Evolutionary conservation across 2,888 invertebrate genomes (phyloP).

Genomic region (Bruchidius siliquastri): DNA sequence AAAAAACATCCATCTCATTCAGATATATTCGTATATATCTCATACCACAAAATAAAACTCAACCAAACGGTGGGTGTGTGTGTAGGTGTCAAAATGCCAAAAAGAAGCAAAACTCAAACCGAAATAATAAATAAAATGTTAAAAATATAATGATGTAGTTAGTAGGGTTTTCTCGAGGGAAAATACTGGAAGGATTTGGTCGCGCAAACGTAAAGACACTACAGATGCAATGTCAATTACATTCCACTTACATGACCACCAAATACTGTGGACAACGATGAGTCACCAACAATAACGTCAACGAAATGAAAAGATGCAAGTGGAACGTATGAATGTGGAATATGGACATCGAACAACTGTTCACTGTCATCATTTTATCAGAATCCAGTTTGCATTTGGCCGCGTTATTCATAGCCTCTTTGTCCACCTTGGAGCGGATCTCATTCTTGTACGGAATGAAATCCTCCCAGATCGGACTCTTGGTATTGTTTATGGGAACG

Average conservation of each 20-base stretch:
- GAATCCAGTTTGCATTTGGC: constrained; percentile 29
- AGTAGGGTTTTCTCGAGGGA: constrained; percentile 11
- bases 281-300: constrained; percentile 62
- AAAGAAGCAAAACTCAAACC: constrained; percentile 28
- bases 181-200: background rate
- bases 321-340: constrained; percentile 64
- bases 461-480: constrained; percentile 41
- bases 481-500: constrained; percentile 22
- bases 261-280: constrained; percentile 65
- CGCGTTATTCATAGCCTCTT: constrained; percentile 42
- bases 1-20: background rate
- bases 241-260: constrained; percentile 56
- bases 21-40: constrained; percentile 16
- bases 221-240: background rate
- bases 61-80: constrained; percentile 41
- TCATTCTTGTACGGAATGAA: constrained; percentile 44
- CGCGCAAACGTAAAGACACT: background rate
- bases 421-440: constrained; percentile 17
- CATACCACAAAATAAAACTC: constrained; percentile 40
- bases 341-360: constrained; percentile 34
- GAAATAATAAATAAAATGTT: constrained; percentile 20
- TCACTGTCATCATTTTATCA: constrained; percentile 13
- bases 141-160: constrained; percentile 5
- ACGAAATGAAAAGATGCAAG: constrained; percentile 61
- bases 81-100: constrained; percentile 40